A percentile compares a stretch with the other conserved stretches of the same genome.
These are phyloP conservation scores for Myripristis jacobus DNA, from an alignment of 2,797 vertebrate genomes.

Conservation along the genomic window DNA sequence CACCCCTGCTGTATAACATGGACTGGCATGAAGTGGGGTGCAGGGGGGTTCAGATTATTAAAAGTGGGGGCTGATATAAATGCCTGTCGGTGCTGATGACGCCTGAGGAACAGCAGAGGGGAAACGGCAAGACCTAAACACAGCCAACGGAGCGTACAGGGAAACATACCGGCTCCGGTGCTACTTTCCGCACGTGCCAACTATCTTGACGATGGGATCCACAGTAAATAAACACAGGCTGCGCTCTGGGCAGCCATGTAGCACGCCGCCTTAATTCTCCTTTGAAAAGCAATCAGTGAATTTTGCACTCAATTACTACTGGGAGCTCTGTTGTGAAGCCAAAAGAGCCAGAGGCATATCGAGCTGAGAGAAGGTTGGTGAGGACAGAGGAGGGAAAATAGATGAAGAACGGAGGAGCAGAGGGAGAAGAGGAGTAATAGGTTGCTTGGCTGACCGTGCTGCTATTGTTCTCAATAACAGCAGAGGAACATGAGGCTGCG, in stretches of 20 bases:
- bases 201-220: slow-evolving; percentile 73
- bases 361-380: slow-evolving; percentile 27
- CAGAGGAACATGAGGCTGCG: slow-evolving; percentile 41
- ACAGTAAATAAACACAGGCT: slow-evolving; percentile 78
- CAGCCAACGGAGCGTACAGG: slow-evolving; percentile 54
- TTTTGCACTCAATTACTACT: slow-evolving; percentile 75
- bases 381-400: slow-evolving; percentile 45
- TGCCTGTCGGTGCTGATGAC: slow-evolving; percentile 65
- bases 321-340: slow-evolving; percentile 53
- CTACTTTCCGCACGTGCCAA: slow-evolving; percentile 66
- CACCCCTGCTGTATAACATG: slow-evolving; percentile 39
- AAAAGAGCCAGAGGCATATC: slow-evolving; percentile 46
- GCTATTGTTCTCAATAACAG: slow-evolving; percentile 69
- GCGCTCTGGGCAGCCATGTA: slow-evolving; percentile 60
- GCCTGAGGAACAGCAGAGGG: slow-evolving; percentile 68
- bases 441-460: slow-evolving; percentile 60
- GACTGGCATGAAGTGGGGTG: neutral
- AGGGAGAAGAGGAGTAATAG: slow-evolving; percentile 53
- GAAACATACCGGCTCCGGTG: slow-evolving; percentile 62
- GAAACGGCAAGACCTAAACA: slow-evolving; percentile 64
- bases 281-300: slow-evolving; percentile 78
- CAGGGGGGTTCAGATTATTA: slow-evolving; percentile 64
- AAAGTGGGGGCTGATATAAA: slow-evolving; percentile 69
- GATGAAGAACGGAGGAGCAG: slow-evolving; percentile 60
- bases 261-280: slow-evolving; percentile 61